These are phyloP conservation scores for Crossocerus cetratus DNA, from an alignment of 2,888 invertebrate species.

Conservation along the genomic window DNA sequence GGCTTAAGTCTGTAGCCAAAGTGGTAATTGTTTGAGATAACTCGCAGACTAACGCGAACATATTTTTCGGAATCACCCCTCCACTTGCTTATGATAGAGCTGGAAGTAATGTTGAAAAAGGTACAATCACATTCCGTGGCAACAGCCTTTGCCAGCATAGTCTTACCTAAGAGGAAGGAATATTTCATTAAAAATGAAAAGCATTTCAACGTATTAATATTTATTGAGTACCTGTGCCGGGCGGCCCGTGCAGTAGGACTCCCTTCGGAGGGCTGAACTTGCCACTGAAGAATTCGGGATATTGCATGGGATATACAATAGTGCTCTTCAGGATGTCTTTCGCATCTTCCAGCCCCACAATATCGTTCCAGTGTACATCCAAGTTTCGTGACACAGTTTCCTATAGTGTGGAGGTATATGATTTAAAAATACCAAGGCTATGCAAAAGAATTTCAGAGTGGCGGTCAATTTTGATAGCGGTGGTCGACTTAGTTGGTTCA, in stretches of 20 bases:
- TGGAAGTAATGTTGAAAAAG: conserved; percentile 94
- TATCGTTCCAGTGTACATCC: conserved; percentile 88
- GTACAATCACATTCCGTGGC: conserved; percentile 89
- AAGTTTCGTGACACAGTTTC: conserved; percentile 83
- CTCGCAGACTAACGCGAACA: conserved; percentile 82
- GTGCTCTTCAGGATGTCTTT: conserved; percentile 91
- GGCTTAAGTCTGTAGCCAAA: not conserved
- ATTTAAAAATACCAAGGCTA: not conserved
- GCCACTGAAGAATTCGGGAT: conserved; percentile 85
- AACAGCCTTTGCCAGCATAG: conserved; percentile 91
- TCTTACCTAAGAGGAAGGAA: conserved; percentile 81
- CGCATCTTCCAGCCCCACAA: conserved; percentile 86
- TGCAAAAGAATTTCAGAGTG: too few species aligned
- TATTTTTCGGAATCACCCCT: conserved; percentile 97
- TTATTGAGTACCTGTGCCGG: conserved; percentile 82
- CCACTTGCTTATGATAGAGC: conserved; percentile 96
- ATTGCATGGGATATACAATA: conserved; percentile 87
- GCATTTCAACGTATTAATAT: not conserved
- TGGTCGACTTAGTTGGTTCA: not conserved
- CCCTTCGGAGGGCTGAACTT: conserved; percentile 89
- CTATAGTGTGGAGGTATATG: conserved; percentile 65
- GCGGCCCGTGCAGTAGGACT: conserved; percentile 84
- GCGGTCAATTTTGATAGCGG: too few species aligned
- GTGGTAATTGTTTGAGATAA: not conserved
- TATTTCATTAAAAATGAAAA: not conserved